Percentiles rank a stretch among this genome's conserved stretches.
These are phyloP conservation scores for Spinus olivaceus DNA, from an alignment of 2,797 vertebrate species.

Conservation along the genomic window DNA sequence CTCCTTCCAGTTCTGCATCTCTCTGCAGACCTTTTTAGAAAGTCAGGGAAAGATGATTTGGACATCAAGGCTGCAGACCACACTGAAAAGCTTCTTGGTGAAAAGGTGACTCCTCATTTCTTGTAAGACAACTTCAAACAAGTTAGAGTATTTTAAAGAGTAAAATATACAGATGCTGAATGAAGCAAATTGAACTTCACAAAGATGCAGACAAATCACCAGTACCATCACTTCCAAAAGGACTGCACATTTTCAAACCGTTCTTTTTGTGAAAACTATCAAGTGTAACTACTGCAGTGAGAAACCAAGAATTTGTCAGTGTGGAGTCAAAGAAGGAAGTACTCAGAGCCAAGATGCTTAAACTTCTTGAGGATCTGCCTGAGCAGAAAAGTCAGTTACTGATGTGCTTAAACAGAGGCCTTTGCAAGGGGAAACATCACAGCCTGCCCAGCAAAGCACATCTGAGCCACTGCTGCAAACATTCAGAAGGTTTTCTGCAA, in stretches of 20 bases:
- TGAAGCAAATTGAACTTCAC: background rate
- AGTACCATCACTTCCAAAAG: background rate
- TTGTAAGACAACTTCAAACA: background rate
- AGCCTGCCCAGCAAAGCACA: background rate
- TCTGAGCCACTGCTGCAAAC: background rate
- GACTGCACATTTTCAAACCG: background rate
- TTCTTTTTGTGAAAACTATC: background rate
- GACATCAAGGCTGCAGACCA: background rate
- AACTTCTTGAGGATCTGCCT: background rate
- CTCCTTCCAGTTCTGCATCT: background rate
- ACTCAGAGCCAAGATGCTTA: background rate
- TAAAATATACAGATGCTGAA: background rate
- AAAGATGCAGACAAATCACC: background rate
- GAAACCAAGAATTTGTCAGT: background rate
- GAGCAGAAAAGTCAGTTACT: background rate
- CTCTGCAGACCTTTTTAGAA: background rate
- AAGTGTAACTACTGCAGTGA: background rate
- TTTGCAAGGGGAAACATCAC: background rate
- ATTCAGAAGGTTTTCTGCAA: background rate
- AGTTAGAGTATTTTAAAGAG: background rate
- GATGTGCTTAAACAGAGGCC: background rate
- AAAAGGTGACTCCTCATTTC: background rate
- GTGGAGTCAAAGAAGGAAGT: background rate
- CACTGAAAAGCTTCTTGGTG: background rate
- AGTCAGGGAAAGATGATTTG: background rate